Evolutionary conservation across 1,140 invertebrate genomes (phyloP).

Genomic region (Drosophila quadrilineata): DNA sequence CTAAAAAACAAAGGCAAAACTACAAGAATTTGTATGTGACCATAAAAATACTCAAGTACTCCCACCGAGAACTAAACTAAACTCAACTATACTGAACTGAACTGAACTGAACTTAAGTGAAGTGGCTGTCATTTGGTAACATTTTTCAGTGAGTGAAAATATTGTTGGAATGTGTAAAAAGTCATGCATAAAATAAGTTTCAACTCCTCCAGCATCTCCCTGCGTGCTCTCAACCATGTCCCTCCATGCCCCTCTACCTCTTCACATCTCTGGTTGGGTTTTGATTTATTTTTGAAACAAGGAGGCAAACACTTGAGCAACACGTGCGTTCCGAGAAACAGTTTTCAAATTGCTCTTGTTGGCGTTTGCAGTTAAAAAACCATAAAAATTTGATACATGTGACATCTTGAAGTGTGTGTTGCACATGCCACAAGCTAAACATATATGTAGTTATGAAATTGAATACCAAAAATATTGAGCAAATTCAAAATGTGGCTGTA

Average conservation of each 20-base stretch:
- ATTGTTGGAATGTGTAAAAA: slow-evolving; percentile 75
- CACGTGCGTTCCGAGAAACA: slow-evolving; percentile 73
- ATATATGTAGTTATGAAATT: slow-evolving; percentile 57
- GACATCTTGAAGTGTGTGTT: slow-evolving; percentile 59
- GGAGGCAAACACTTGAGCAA: slow-evolving; percentile 65
- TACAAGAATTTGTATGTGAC: slow-evolving; percentile 55
- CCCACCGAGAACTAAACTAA: neutral
- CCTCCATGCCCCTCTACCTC: neutral
- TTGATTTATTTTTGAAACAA: slow-evolving; percentile 65
- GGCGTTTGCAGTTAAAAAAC: slow-evolving; percentile 56
- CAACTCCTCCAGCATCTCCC: slow-evolving; percentile 49
- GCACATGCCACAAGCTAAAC: too few species aligned
- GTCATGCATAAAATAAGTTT: slow-evolving; percentile 79
- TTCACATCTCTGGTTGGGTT: neutral
- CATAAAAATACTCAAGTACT: slow-evolving; percentile 66
- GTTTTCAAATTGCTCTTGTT: slow-evolving; percentile 36
- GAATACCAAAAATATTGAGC: slow-evolving; percentile 29
- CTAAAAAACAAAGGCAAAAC: slow-evolving; percentile 45
- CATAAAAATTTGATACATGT: slow-evolving; percentile 62
- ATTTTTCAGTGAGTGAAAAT: slow-evolving; percentile 62
- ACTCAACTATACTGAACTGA: neutral
- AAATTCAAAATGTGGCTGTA: neutral
- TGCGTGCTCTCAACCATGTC: slow-evolving; percentile 7
- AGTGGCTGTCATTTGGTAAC: slow-evolving; percentile 62
- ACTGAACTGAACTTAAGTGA: slow-evolving; percentile 23